These are phyloP conservation scores for Orcinus orca DNA, from an alignment of 2,113 vertebrate genomes.

Conservation along the genomic window DNA sequence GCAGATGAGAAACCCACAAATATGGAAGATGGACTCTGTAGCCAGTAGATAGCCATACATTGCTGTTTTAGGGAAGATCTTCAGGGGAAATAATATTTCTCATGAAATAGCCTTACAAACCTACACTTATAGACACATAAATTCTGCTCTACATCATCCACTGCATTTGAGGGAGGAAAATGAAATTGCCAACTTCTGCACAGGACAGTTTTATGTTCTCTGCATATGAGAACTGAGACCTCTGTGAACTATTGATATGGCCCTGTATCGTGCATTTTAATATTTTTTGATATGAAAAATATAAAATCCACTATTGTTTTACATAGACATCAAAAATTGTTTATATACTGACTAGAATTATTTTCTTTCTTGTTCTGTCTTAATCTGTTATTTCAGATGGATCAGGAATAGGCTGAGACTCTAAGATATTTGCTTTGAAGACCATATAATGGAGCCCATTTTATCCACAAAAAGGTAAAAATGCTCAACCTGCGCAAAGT, in stretches of 20 bases:
- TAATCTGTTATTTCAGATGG: neutral
- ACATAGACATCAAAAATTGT: conserved; percentile 4
- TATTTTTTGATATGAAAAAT: neutral
- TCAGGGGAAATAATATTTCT: conserved; percentile 16
- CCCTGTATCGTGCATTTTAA: neutral
- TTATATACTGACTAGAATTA: neutral
- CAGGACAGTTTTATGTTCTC: neutral
- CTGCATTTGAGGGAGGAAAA: conserved; percentile 1
- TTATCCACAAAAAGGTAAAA: neutral
- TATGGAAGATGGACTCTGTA: neutral
- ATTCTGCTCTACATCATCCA: neutral
- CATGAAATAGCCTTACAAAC: neutral
- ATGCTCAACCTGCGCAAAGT: conserved; percentile 27
- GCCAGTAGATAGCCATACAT: neutral
- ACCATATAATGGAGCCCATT: neutral
- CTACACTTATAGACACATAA: neutral
- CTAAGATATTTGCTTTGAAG: conserved; percentile 58
- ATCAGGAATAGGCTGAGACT: too few species aligned
- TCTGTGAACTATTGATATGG: neutral
- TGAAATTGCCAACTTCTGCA: neutral
- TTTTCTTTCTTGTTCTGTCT: neutral
- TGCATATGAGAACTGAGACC: neutral
- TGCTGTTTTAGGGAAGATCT: neutral
- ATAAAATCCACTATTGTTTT: conserved; percentile 15
- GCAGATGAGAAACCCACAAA: neutral